Percentiles rank a stretch among this genome's conserved stretches.
Evolutionary conservation across 2,113 vertebrate genomes (phyloP).

Genomic region (Leptobrachium ailaonicum): DNA sequence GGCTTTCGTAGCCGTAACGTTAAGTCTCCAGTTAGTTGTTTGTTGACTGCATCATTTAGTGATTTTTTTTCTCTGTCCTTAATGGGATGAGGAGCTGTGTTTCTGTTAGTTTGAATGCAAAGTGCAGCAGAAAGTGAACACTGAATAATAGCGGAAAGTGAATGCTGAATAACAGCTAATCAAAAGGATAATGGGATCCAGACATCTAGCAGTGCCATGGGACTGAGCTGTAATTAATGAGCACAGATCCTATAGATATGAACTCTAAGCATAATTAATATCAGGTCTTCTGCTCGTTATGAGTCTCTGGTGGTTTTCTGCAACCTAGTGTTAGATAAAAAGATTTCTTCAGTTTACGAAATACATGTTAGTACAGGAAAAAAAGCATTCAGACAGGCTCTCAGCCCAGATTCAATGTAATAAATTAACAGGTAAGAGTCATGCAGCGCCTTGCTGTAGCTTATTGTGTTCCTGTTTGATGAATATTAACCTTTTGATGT

Average conservation of each 20-base stretch:
- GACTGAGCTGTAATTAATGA: constrained; percentile 49
- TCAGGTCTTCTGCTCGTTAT: constrained; percentile 46
- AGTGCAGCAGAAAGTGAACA: constrained; percentile 27
- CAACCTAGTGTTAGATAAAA: constrained; percentile 28
- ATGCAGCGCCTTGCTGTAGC: no score
- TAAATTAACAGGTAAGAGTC: no score
- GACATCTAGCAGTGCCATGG: constrained; percentile 42
- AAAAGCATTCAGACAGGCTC: no score
- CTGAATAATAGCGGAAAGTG: constrained; percentile 30
- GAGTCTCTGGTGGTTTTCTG: constrained; percentile 24
- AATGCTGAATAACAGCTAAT: constrained; percentile 39
- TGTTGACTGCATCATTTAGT: no score
- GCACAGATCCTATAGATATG: constrained; percentile 31
- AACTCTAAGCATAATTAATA: constrained; percentile 43
- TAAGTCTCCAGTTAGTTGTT: no score
- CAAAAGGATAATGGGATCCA: constrained; percentile 47
- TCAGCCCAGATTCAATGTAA: no score
- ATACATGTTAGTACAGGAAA: not conserved
- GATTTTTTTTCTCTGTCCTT: not conserved
- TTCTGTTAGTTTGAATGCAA: constrained; percentile 17
- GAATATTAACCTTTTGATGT: no score
- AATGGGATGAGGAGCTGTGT: not conserved
- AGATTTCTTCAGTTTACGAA: constrained; percentile 7
- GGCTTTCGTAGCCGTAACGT: no score
- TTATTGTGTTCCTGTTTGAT: no score